phyloP scores from a whole-genome alignment of 2,888 invertebrate species.

The Gibbula magus region DNA sequence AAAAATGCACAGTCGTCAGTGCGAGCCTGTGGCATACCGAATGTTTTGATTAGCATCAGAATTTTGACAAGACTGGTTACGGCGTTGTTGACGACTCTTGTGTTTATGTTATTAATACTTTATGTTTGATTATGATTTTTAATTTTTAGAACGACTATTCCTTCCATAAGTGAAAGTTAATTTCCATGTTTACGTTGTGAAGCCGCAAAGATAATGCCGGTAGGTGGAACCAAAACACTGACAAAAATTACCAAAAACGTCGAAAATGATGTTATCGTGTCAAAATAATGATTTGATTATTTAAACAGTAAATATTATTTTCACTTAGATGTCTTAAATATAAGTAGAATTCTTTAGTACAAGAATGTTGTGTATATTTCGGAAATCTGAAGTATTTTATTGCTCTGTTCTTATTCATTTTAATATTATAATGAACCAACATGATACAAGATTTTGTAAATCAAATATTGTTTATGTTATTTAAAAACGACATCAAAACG shows the following conservation, averaged over 20 bases:
- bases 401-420: neutral
- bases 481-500: too few species aligned
- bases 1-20: neutral
- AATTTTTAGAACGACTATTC: too few species aligned
- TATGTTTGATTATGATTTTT: too few species aligned
- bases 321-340: too few species aligned
- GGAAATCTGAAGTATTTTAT: neutral
- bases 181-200: neutral
- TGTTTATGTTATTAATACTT: too few species aligned
- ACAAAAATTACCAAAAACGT: neutral
- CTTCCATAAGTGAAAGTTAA: neutral
- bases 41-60: neutral
- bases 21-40: slow-evolving; percentile 8
- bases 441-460: too few species aligned
- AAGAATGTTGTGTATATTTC: neutral
- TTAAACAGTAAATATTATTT: neutral
- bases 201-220: neutral
- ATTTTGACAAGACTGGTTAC: neutral
- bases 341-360: neutral
- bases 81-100: too few species aligned
- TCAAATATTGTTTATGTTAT: too few species aligned
- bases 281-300: neutral
- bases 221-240: neutral
- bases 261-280: neutral
- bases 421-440: neutral